Evolutionary conservation across 2,113 vertebrate species (phyloP), one percentile per base, ranked within the genome.

Genomic region (Burhinus bistriatus): DNA sequence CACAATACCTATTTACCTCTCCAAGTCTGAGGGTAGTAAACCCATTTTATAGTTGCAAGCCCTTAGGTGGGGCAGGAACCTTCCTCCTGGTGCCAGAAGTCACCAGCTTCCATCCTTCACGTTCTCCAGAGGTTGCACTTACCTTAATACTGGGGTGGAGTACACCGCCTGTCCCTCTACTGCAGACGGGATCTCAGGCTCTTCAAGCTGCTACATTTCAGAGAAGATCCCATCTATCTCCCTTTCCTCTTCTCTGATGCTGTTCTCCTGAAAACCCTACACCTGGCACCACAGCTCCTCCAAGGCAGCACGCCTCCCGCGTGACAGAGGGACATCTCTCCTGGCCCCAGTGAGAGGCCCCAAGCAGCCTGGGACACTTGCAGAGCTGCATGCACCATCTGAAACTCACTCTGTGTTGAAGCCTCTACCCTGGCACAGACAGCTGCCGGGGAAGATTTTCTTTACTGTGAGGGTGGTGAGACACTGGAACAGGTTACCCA

Each of bases 381-480:
- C 22, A 87, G 44, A 11, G 5, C n/a, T 73, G 5, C 40, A 59
- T 16, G 26, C 12, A 57, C 15, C 21, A 13, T 11, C 19, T 32
- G 44, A 27, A 81, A 17, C 21, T 42, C 45, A 29, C 13, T 55
- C 62, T 12, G 9, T 11, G 8, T 26, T 29, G 27, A 76, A 45
- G 45, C 3, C 11, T 77, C 45, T n/a, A 11, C 14, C 12, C n/a
- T 9, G 1, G 9, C 17, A 65, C 0, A 1, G 32, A 17, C 1
- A 83, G 16, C 25, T 64, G 7, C 52, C 13, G 38, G n/a, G 4
- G 12, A 65, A 42, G 29, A 21, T 30, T 30, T 42, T 42, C 62
- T 30, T 42, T 42, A 42, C 27, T 65, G 4, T 30, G 3, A 44
- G 19, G 62, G 4, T 65, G 19, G 18, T 30, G 29, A 29, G 18